Evolutionary conservation across 2,113 vertebrate species (phyloP).

Genomic region (Shinisaurus crocodilurus): DNA sequence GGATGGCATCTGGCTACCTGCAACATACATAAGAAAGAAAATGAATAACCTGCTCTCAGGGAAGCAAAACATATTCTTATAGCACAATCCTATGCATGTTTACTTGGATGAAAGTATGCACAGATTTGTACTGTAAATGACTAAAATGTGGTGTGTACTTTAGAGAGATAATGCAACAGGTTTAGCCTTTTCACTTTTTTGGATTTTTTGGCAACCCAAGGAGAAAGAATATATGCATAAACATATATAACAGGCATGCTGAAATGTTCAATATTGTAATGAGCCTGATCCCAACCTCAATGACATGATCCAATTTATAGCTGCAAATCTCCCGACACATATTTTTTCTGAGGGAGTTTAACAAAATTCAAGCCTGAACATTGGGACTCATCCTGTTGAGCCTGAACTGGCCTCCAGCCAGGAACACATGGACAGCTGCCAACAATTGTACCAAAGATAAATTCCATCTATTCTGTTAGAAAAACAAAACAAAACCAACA

Average conservation of each 20-base stretch:
- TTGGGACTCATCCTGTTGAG: conserved; percentile 62
- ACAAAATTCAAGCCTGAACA: conserved; percentile 63
- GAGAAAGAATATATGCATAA: conserved; percentile 62
- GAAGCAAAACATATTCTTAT: conserved; percentile 32
- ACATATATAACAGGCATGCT: conserved; percentile 61
- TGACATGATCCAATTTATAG: conserved; percentile 64
- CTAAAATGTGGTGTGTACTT: conserved; percentile 11
- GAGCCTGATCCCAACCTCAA: conserved; percentile 62
- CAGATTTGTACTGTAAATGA: conserved; percentile 30
- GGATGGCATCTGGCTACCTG: conserved; percentile 89
- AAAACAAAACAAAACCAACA: background rate
- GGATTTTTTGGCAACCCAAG: conserved; percentile 30
- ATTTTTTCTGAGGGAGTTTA: conserved; percentile 59
- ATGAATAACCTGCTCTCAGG: conserved; percentile 48
- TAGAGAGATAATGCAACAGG: conserved; percentile 46
- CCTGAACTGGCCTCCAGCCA: conserved; percentile 55
- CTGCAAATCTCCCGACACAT: conserved; percentile 62
- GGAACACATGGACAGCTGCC: conserved; percentile 55
- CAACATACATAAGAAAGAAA: conserved; percentile 67
- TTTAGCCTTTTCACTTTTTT: conserved; percentile 1
- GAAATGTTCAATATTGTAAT: conserved; percentile 62
- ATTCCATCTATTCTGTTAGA: conserved; percentile 49
- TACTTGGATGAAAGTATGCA: background rate
- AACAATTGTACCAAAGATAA: conserved; percentile 52
- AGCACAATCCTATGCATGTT: background rate